A percentile compares a stretch with the other conserved stretches of the same genome.
Evolutionary conservation across 1,140 invertebrate genomes (phyloP).

Genomic region (Platorchestia sp.): DNA sequence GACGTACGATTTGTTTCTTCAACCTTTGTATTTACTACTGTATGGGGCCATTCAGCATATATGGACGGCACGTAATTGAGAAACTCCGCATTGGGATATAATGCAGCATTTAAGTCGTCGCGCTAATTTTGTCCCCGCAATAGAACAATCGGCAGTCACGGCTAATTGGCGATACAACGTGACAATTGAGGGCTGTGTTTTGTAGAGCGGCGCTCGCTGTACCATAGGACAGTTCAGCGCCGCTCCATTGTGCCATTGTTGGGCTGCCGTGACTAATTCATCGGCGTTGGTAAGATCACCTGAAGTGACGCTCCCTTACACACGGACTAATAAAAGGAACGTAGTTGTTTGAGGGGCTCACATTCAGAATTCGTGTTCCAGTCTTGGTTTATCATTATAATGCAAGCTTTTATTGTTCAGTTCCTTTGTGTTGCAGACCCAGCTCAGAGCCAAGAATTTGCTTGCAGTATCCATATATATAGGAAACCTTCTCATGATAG

Average conservation of each 20-base stretch:
- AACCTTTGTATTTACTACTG: neutral
- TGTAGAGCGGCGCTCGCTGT: neutral
- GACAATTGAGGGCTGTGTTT: neutral
- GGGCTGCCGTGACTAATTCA: neutral
- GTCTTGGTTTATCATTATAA: neutral
- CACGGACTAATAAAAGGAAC: neutral
- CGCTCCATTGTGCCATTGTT: neutral
- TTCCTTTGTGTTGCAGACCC: neutral
- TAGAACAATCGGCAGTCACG: constrained; percentile 6
- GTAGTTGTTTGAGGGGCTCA: neutral
- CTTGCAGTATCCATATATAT: neutral
- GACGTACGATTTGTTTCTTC: neutral
- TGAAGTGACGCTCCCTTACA: neutral
- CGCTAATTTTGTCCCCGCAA: neutral
- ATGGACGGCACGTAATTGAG: neutral
- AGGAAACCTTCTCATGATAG: no score
- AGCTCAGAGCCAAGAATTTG: neutral
- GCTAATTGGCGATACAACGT: neutral
- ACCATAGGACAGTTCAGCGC: neutral
- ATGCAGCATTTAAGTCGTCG: neutral
- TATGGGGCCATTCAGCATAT: neutral
- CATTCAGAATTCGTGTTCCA: neutral
- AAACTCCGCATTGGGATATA: neutral
- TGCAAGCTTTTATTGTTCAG: neutral
- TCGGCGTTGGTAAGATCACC: neutral